Evolutionary conservation across 2,797 vertebrate species (phyloP).

Genomic region (Micromesistius poutassou): DNA sequence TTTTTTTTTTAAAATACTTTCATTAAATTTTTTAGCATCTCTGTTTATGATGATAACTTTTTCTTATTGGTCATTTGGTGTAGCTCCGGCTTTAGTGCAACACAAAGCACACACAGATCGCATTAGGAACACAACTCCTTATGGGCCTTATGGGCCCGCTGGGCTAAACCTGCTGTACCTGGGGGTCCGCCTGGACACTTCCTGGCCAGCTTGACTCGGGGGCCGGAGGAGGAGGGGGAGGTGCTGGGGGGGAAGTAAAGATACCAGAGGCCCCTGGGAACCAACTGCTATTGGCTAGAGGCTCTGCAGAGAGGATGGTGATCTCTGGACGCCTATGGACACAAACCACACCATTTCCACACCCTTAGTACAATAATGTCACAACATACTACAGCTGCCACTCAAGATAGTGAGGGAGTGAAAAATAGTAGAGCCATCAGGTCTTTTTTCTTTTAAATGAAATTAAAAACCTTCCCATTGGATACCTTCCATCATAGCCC

Average conservation of each 20-base stretch:
- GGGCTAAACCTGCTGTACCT: constrained; percentile 64
- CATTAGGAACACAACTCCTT: not conserved
- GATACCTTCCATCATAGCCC: not conserved
- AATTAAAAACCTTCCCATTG: not conserved
- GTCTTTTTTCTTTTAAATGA: not conserved
- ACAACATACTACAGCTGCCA: not conserved
- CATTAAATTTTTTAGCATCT: not conserved
- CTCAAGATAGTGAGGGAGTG: not conserved
- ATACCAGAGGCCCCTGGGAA: constrained; percentile 73
- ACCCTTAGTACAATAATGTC: not conserved
- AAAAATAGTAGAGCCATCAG: not conserved
- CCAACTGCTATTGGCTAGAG: constrained; percentile 77
- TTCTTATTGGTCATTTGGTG: not conserved
- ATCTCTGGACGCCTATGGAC: constrained; percentile 84
- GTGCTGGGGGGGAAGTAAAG: constrained; percentile 40
- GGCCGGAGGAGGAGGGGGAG: constrained; percentile 61
- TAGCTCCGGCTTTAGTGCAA: not conserved
- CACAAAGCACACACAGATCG: not conserved
- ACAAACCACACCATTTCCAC: constrained; percentile 17
- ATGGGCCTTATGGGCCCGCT: not conserved
- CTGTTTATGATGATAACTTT: not conserved
- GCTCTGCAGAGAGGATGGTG: constrained; percentile 88
- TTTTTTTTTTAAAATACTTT: constrained; percentile 1
- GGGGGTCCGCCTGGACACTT: constrained; percentile 70
- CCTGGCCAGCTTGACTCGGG: constrained; percentile 74